phyloP scores from a whole-genome alignment of 2,113 vertebrate genomes.

The Narcine bancroftii region DNA sequence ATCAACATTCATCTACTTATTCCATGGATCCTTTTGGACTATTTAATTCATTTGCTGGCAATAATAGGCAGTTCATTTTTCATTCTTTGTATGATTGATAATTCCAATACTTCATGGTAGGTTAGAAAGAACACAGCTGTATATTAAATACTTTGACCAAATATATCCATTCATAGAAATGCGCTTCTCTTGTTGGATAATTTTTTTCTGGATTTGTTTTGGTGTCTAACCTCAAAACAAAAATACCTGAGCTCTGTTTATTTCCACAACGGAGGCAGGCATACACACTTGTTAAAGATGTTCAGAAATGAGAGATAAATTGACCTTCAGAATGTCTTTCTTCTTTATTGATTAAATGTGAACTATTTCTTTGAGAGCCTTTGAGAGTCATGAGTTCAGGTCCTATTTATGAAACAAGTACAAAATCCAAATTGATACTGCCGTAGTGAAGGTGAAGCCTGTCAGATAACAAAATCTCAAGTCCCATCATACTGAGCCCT shows the following conservation, averaged over 20 bases:
- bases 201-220: background rate
- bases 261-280: background rate
- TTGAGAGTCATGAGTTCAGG: background rate
- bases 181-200: background rate
- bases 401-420: background rate
- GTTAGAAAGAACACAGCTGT: background rate
- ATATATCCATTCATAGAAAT: background rate
- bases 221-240: background rate
- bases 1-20: conserved; percentile 15
- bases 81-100: conserved; percentile 12
- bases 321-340: conserved; percentile 5
- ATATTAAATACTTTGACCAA: conserved; percentile 9
- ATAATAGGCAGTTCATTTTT: conserved; percentile 25
- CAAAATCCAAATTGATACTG: background rate
- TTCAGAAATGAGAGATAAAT: background rate
- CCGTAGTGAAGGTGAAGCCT: background rate
- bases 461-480: background rate
- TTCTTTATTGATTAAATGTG: conserved; percentile 12
- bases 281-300: background rate
- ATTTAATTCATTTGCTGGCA: conserved; percentile 19
- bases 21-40: conserved; percentile 8
- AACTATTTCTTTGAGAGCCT: background rate
- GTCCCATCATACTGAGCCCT: too few species aligned
- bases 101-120: background rate
- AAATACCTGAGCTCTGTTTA: background rate